Base-by-base conservation (phyloP, 2,797 vertebrate species). In the Chromis chromis region DNA sequence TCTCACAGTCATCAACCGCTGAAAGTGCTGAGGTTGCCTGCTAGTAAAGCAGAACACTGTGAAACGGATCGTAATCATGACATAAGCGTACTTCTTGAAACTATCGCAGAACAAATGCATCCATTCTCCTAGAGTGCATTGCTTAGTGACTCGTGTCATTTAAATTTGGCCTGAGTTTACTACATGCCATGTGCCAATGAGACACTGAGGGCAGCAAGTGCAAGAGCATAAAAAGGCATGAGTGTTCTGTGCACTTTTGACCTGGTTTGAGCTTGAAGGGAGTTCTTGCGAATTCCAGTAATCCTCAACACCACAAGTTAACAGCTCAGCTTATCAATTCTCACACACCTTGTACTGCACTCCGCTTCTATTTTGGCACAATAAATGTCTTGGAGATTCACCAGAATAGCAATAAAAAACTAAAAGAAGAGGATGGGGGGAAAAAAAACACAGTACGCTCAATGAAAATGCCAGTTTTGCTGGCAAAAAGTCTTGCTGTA, bases 131-230 rank as follows among this genome's bases (percentile, higher is more conserved):
- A 28, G 31, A 40, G 50, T 44, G 27, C 27, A 56, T 46, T 46
- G 65, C 44, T 17, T 16, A 24, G 21, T 21, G 44, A 57, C 44
- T 55, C 28, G 3, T 11, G n/a, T 11, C 46, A 3, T 63, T 54
- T 77, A 27, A 44, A 77, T 63, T 66, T 59, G 39, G 31, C 4
- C 31, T n/a, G 24, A 22, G 56, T 85, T 85, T 74, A 75, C 55
- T 64, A 65, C 61, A 31, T 59, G 53, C 42, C 24, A 46, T 52
- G 64, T 84, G 55, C 72, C 63, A 48, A 33, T 57, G 49, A 48
- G 39, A 66, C 58, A 52, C 61, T 42, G 27, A 48, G 56, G 17
- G 66, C 19, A 33, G 68, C 56, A 39, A 54, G 25, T 31, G 48
- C 65, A 70, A 72, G 58, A 65, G 59, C 28, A 31, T 50, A 57